These are phyloP conservation scores for Eretmochelys imbricata DNA, from an alignment of 2,113 vertebrate genomes.

Conservation along the genomic window DNA sequence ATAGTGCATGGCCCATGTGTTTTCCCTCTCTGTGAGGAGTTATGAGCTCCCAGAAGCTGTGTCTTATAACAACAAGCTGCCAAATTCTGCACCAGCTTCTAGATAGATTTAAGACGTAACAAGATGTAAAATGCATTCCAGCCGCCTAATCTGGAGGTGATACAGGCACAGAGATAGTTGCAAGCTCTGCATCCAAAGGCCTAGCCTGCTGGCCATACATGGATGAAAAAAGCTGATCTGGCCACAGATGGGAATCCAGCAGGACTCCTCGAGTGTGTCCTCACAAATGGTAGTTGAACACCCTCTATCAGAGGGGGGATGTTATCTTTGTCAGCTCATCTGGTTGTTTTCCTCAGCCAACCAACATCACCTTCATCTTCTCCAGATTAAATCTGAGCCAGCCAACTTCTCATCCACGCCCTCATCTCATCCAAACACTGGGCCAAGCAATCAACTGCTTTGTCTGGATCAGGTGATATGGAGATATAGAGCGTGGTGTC, in stretches of 20 bases:
- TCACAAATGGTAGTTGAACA: neutral
- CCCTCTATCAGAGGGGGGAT: neutral
- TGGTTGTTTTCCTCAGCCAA: neutral
- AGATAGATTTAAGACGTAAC: neutral
- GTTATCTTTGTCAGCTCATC: neutral
- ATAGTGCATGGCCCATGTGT: neutral
- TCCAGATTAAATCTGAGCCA: neutral
- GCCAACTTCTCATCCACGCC: neutral
- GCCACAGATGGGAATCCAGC: neutral
- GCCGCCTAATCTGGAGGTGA: neutral
- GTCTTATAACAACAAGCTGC: neutral
- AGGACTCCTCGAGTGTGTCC: neutral
- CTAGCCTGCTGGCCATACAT: neutral
- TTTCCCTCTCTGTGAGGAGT: neutral
- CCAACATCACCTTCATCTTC: neutral
- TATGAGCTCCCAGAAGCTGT: neutral
- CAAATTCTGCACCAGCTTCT: neutral
- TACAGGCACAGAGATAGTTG: rapidly evolving
- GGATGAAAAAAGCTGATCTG: neutral
- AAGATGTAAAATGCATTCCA: neutral
- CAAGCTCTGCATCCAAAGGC: neutral
- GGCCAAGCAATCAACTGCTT: neutral
- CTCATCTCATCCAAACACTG: neutral
- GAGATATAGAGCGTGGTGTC: neutral
- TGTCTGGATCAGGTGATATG: neutral